phyloP scores from a whole-genome alignment of 2,888 invertebrate genomes.

The Eristalinus sepulchralis region DNA sequence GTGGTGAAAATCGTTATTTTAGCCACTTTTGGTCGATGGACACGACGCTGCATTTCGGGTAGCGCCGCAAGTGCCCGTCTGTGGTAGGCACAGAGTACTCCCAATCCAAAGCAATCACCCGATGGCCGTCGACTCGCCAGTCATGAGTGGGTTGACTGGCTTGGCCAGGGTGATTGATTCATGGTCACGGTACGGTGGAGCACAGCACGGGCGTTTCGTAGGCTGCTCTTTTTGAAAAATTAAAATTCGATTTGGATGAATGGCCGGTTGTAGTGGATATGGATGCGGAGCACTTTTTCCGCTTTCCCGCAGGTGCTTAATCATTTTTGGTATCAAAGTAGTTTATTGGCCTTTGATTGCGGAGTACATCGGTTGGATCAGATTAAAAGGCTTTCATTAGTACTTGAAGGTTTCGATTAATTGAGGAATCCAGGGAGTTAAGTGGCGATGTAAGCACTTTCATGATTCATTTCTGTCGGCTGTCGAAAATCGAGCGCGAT shows the following conservation, averaged over 20 bases:
- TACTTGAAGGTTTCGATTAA: background rate
- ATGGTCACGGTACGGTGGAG: constrained; percentile 17
- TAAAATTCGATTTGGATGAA: constrained; percentile 34
- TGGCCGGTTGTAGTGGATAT: background rate
- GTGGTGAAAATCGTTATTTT: constrained; percentile 49
- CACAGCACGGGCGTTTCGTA: constrained; percentile 1
- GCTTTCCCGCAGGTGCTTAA: background rate
- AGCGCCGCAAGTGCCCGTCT: constrained; percentile 6
- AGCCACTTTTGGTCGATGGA: constrained; percentile 31
- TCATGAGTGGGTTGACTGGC: constrained; percentile 6
- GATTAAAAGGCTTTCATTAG: background rate
- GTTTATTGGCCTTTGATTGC: constrained; percentile 30
- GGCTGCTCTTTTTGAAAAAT: constrained; percentile 31
- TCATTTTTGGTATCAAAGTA: constrained; percentile 19
- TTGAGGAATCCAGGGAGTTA: background rate
- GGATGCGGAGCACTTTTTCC: background rate
- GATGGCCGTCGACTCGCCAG: background rate
- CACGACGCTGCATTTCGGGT: background rate
- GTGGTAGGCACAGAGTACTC: background rate
- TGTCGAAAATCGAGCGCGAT: background rate
- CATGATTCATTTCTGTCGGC: background rate
- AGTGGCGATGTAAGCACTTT: background rate
- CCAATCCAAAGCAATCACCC: background rate
- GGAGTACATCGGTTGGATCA: background rate
- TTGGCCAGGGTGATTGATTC: constrained; percentile 44